These are phyloP conservation scores for Ancistrus triradiatus DNA, from an alignment of 2,113 vertebrate genomes.

Conservation along the genomic window DNA sequence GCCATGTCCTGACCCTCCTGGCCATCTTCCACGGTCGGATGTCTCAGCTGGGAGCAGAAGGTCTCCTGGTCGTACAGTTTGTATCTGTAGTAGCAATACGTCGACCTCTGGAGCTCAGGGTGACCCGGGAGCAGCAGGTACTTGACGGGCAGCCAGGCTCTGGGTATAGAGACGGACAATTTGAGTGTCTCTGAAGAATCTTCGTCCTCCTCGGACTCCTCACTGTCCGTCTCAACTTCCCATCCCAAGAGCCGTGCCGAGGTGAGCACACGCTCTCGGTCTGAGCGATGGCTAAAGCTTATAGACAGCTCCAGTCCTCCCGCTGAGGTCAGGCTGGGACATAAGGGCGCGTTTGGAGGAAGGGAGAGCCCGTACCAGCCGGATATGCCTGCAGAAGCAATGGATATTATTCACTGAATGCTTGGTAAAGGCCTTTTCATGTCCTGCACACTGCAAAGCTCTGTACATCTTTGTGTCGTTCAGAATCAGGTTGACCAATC, in stretches of 20 bases:
- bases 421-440: too few species aligned
- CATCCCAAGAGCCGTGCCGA: slow-evolving; percentile 77
- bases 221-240: slow-evolving; percentile 50
- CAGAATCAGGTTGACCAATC: too few species aligned
- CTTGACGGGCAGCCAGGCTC: slow-evolving; percentile 80
- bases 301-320: slow-evolving; percentile 86
- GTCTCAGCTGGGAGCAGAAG: slow-evolving; percentile 75
- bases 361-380: slow-evolving; percentile 84
- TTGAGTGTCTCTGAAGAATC: slow-evolving; percentile 40
- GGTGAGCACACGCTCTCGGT: slow-evolving; percentile 78
- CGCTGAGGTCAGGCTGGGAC: slow-evolving; percentile 57
- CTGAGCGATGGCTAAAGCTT: slow-evolving; percentile 74
- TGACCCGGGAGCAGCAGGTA: slow-evolving; percentile 77
- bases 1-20: slow-evolving; percentile 52
- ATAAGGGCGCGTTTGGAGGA: slow-evolving; percentile 55
- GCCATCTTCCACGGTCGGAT: slow-evolving; percentile 60
- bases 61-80: slow-evolving; percentile 78
- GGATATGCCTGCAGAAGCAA: slow-evolving; percentile 72
- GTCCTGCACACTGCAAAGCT: too few species aligned
- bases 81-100: slow-evolving; percentile 87
- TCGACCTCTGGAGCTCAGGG: slow-evolving; percentile 64
- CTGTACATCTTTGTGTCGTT: too few species aligned
- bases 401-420: not conserved
- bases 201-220: slow-evolving; percentile 40
- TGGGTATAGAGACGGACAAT: slow-evolving; percentile 74